Base-by-base conservation (phyloP, 2,113 vertebrate genomes). In the Ifrita kowaldi region DNA sequence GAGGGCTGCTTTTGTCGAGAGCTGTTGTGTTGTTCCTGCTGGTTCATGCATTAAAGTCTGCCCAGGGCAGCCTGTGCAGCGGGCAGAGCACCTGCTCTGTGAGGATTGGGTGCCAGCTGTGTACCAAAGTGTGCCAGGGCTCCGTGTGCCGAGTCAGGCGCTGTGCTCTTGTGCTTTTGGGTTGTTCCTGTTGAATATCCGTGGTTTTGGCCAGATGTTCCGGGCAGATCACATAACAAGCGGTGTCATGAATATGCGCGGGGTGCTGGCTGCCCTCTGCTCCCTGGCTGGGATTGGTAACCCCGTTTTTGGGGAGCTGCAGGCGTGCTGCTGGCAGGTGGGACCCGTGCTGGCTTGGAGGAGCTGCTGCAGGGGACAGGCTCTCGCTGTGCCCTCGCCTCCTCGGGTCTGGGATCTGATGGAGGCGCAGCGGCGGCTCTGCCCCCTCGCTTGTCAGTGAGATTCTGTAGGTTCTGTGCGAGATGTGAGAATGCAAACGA, bases 401-500 rank as follows among this genome's bases (percentile, higher is more conserved):
- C 1, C 56, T 39, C 1, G 1, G 78, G 20, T 50, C 71, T 37
- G 84, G 14, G 39, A 50, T 23, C 55, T 1, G 1, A 32, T 35
- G 3, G 33, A 18, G 68, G 67, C 4, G 6, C 52, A 2, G 18
- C 6, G 4, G 64, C 3, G 3, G 65, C 95, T 67, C 84, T 83
- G 82, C 77, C 77, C 42, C 60, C 21, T 86, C 11, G 10, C 94
- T 90, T 41, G n/a, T 44, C 84, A 87, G 59, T 90, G 92, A 84
- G 60, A 77, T 91, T 94, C 93, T n/a, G 39, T 42, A 39, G 60
- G 65, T 93, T 96, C 92, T 73, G 74, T 89, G 65, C n/a, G 24
- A 19, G 94, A 63, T 83, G 53, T 47, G 89, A 63, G 91, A 94
- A 96, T 87, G 93, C 84, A 97, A 80, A 88, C 14, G 22, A 91